Conservation (phyloP, 2,888 invertebrate species). For the Anticlea derivata region DNA sequence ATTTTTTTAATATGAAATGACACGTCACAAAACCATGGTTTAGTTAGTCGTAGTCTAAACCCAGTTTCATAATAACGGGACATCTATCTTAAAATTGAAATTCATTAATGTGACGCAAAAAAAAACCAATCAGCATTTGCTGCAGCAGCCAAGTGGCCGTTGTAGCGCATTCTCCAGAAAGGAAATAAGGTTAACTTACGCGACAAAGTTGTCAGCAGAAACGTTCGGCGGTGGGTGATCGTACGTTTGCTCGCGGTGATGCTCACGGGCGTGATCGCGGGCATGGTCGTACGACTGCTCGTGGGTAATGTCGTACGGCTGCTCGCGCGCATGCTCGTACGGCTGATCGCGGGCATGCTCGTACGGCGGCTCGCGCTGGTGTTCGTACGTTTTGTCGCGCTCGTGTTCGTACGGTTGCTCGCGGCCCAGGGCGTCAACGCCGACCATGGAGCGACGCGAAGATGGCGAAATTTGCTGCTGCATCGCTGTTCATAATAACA, state of each 20-base stretch:
- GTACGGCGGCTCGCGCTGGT: not conserved
- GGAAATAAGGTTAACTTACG: not conserved
- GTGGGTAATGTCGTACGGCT: not conserved
- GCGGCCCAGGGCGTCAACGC: constrained; percentile 3
- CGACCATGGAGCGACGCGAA: constrained; percentile 1
- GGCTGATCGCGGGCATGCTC: not conserved
- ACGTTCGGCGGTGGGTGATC: constrained; percentile 5
- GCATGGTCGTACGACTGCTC: not conserved
- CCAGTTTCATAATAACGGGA: too few species aligned
- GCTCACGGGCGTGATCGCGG: constrained; percentile 1
- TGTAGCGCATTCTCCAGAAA: too few species aligned
- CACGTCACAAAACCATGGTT: too few species aligned
- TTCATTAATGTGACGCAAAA: too few species aligned
- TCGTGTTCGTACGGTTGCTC: constrained; percentile 9
- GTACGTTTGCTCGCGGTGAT: constrained; percentile 5
- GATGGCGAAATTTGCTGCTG: constrained; percentile 10
- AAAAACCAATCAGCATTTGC: too few species aligned
- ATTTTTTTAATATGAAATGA: too few species aligned
- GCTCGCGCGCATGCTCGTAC: constrained; percentile 6
- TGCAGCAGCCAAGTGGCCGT: too few species aligned
- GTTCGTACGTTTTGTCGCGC: not conserved
- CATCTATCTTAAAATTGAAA: too few species aligned
- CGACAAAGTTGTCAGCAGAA: not conserved
- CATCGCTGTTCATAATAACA: constrained; percentile 3
- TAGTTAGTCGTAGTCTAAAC: too few species aligned